Evolutionary conservation across 2,797 vertebrate genomes (phyloP), one percentile per base, ranked within the genome.

Genomic region (Hippocampus kuda): DNA sequence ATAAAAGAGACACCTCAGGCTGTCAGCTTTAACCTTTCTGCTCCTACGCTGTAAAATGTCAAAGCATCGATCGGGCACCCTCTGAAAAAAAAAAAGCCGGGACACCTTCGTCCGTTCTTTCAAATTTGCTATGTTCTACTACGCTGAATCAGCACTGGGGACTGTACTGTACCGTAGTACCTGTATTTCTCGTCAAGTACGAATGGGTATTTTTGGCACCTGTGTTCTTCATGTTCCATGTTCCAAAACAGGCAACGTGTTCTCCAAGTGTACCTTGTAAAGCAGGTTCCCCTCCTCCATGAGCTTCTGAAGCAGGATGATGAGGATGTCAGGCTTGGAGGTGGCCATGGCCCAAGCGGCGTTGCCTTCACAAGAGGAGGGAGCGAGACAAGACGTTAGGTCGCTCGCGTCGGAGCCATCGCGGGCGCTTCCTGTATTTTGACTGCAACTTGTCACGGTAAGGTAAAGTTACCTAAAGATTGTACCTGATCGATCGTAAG

Each of bases 261-360:
- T 57, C 22, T 4, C 12, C 26, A 27, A 42, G 60, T n/a, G 38
- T 91, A 98, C 97, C 92, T 98, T 98, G 85, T 99, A 99, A 70
- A 99, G 91, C 42, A 92, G 64, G 78, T 99, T 99, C 80, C 97
- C 97, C 89, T 99, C 97, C 86, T 99, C 97, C 94, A 98, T 98
- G 77, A 99, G 89, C 83, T 98, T 99, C 91, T 99, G 97, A 46
- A 99, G 93, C 48, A 99, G 94, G 84, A 99, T 98, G 82, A 99
- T 94, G 79, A 99, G 91, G 81, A 99, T 99, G 72, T 99, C 97
- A 0, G 97, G 97, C 82, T 99, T 99, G 71, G 97, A 99, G 24
- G 97, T 99, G n/a, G 97, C 97, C 97, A 99, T 99, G 64, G 97
- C 97, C 96, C 97, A 99, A 0, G 97, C 96, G 30, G 97, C 97